A percentile compares a stretch with the other conserved stretches of the same genome.
Conservation (phyloP, 2,797 vertebrate genomes). For the Enteromius mattozi region DNA sequence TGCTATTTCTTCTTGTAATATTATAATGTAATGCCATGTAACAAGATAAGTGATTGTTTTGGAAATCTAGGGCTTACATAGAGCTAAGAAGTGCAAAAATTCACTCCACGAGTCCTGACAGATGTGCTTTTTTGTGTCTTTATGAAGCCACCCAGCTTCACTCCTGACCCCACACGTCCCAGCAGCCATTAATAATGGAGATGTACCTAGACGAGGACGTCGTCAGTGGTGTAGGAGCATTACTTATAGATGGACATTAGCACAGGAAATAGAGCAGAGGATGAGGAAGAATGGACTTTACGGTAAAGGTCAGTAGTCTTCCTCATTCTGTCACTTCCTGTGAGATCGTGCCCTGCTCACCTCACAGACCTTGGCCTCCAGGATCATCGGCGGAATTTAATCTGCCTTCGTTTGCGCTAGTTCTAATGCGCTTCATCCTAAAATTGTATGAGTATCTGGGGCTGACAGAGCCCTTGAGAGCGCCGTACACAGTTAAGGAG, state of each 20-base stretch:
- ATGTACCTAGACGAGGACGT: slow-evolving; percentile 15
- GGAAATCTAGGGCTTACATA: background rate
- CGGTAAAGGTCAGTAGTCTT: slow-evolving; percentile 38
- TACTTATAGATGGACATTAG: slow-evolving; percentile 58
- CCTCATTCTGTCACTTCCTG: slow-evolving; percentile 31
- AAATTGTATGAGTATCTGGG: slow-evolving; percentile 28
- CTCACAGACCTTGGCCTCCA: slow-evolving; percentile 36
- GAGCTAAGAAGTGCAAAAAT: background rate
- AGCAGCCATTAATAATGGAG: slow-evolving; percentile 51
- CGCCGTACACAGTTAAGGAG: slow-evolving; percentile 19
- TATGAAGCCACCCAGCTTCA: slow-evolving; percentile 37
- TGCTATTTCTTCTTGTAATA: background rate
- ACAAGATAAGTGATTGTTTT: background rate
- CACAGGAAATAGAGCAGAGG: slow-evolving; percentile 42
- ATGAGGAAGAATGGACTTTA: slow-evolving; percentile 26
- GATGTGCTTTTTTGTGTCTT: slow-evolving; percentile 15
- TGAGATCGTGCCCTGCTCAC: slow-evolving; percentile 34
- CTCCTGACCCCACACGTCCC: slow-evolving; percentile 29
- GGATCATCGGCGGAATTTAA: background rate
- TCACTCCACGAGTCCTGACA: background rate
- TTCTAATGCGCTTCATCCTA: slow-evolving; percentile 16
- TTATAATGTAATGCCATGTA: background rate
- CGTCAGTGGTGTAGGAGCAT: slow-evolving; percentile 40
- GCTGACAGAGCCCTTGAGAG: slow-evolving; percentile 25
- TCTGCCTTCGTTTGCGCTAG: background rate